Evolutionary conservation across 2,797 vertebrate species (phyloP).

Genomic region (Eulemur coronatus): DNA sequence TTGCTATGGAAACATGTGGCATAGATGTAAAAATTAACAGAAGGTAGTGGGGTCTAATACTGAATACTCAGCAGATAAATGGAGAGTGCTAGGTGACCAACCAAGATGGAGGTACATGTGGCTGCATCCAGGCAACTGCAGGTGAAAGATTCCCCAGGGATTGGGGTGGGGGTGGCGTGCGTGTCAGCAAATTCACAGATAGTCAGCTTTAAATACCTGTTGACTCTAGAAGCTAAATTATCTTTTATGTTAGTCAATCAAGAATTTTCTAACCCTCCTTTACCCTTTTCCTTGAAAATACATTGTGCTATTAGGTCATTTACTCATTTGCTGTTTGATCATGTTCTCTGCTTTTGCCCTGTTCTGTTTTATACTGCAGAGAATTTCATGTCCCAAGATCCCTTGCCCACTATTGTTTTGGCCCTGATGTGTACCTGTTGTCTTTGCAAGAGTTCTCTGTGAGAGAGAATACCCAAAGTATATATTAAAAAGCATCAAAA

Average conservation of each 20-base stretch:
- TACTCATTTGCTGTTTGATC: background rate
- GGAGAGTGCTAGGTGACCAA: background rate
- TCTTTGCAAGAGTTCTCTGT: background rate
- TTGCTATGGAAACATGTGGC: background rate
- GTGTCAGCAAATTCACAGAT: background rate
- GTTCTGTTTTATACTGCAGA: background rate
- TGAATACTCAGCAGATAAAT: background rate
- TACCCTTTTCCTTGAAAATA: background rate
- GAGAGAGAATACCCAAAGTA: background rate
- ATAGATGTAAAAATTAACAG: background rate
- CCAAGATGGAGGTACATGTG: background rate
- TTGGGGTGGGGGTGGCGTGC: rapidly evolving
- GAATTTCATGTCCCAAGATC: background rate
- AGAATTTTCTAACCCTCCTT: background rate
- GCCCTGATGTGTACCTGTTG: background rate
- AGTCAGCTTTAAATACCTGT: background rate
- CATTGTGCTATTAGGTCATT: background rate
- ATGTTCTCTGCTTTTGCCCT: background rate
- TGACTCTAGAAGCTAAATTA: background rate
- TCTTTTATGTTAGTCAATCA: background rate
- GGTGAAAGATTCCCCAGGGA: background rate
- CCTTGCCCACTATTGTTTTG: background rate
- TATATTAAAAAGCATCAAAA: background rate
- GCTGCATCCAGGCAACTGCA: background rate
- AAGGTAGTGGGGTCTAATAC: background rate